Base-by-base conservation (phyloP, 2,113 vertebrate species). In the Leptodactylus fuscus region DNA sequence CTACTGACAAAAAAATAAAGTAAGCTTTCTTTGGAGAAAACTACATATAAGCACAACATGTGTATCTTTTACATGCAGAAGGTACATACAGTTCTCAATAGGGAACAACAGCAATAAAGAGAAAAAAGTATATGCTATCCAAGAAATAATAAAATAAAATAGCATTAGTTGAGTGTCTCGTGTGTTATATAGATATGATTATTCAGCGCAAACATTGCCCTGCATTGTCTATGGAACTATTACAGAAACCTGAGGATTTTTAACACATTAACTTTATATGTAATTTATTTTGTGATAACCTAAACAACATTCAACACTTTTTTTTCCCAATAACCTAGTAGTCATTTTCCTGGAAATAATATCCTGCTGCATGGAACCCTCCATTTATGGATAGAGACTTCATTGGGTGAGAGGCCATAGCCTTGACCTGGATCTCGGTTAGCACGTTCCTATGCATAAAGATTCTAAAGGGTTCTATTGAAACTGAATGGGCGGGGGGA, bases 401-500 rank as follows among this genome's bases (percentile, higher is more conserved):
- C 48, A 10, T 18, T 79, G 76, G 62, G 46, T 51, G 46, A 53
- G 16, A 85, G 83, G 83, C 65, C 83, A 71, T 58, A 70, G 49
- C 83, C 62, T 85, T 85, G 83, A 85, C 83, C 83, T 60, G 62
- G 24, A 79, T 55, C 15, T 71, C 34, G 24, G 83, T 71, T 85
- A 80, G 34, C 76, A 80, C 76, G 76, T 85, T 85, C 83, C 83
- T 80, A 53, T 85, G 76, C 75, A 85, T 51, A 71, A 67, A 29
- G 49, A 58, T 55, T 58, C 65, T 85, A 29, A 85, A 80, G 83
- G 76, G 48, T 80, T 53, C 83, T 80, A 80, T 85, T 85, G 75
- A 85, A 78, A 20, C 41, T 55, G 83, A 78, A 69, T 38, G 2
- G 9, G 60, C 53, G 60, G 60, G 62, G 48, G 62, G 4, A 65